Base-by-base conservation (phyloP, 2,113 vertebrate genomes). In the Macaca nemestrina region DNA sequence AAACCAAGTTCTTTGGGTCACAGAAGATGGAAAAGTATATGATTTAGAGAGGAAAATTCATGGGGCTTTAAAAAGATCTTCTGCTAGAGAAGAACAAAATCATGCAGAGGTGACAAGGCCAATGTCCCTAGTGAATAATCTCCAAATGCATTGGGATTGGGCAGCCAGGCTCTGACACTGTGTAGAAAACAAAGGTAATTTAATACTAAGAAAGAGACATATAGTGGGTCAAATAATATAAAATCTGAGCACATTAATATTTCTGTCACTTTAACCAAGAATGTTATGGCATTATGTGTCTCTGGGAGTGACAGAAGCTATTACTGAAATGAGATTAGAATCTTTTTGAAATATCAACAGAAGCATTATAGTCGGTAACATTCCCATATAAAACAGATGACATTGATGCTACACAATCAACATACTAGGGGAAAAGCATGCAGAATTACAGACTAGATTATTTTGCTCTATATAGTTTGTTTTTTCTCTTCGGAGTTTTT, bases 241-340 rank as follows among this genome's bases (percentile, higher is more conserved):
- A 98, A 98, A 98, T 97, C 61, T 12, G 16, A 94, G 96, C 0
- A 96, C 98, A 96, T 98, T 98, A 98, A 98, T 99, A 98, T 98
- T 95, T 97, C 98, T 98, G 98, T 98, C 98, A 98, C 97, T 98
- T 98, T 97, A 98, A 97, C 98, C 96, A 95, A 86, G 98, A 98
- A 97, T 98, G 97, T 98, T 99, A 97, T 98, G 98, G 98, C 98
- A 98, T 98, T 98, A 97, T 97, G 97, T 98, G 98, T 99, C 91
- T 92, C 97, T 38, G 95, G 94, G 95, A 98, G 98, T 99, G 98
- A 99, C 98, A 99, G 98, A 98, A 98, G 98, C 98, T 98, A 99
- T 99, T 99, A 99, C 98, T 98, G 98, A 98, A 98, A 98, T 98
- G 98, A 98, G 98, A 98, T 98, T 98, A 98, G 98, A 98, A 98